Conservation (phyloP, 2,797 vertebrate species). For the Vespertilio murinus region DNA sequence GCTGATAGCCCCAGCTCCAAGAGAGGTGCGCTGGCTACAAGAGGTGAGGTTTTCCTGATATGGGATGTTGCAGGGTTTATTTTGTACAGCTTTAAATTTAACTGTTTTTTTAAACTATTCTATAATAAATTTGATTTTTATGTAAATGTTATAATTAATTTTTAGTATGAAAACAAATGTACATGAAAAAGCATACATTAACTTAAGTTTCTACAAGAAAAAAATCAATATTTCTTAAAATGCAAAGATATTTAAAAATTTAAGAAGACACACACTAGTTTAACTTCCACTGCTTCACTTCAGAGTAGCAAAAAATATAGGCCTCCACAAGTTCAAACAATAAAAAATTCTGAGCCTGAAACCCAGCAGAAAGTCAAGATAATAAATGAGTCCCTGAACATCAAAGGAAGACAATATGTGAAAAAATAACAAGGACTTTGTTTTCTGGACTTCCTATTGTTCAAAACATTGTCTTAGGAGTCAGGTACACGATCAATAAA, state of each 20-base stretch:
- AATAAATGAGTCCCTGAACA: background rate
- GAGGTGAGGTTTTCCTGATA: background rate
- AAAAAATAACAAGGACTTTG: background rate
- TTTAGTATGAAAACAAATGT: background rate
- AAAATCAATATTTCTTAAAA: background rate
- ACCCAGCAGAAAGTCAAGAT: background rate
- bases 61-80: background rate
- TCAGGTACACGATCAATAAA: background rate
- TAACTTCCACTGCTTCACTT: background rate
- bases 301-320: background rate
- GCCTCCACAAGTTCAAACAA: background rate
- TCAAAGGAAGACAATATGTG: background rate
- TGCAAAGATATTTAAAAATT: background rate
- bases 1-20: rapidly evolving
- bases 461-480: background rate
- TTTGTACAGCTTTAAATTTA: background rate
- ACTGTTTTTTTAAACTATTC: background rate
- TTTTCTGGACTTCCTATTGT: background rate
- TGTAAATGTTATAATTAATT: background rate
- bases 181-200: background rate
- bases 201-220: background rate
- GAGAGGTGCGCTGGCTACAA: background rate
- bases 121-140: background rate
- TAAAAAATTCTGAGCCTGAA: background rate
- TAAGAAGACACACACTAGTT: background rate